Base-by-base conservation (phyloP, 2,797 vertebrate genomes). In the Heteromormyrus szaboi region DNA sequence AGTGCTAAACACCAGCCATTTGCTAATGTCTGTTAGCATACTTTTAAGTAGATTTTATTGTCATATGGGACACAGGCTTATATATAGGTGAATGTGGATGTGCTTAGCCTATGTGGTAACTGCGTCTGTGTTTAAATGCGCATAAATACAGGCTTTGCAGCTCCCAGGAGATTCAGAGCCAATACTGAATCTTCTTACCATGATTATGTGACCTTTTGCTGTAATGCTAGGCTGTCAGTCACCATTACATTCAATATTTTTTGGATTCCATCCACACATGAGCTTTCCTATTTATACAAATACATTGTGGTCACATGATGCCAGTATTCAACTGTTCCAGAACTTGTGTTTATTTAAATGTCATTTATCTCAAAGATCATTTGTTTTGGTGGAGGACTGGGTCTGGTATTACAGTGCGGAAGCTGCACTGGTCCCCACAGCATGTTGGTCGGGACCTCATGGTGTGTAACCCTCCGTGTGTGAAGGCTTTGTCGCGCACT, bases 31-130 rank as follows among this genome's bases (percentile, higher is more conserved):
- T 19, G 72, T 79, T 79, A 41, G 29, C 72, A 41, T 41, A 44
- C 19, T 44, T 44, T 19, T 79, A 79, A 79, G 17, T 79, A 44
- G 37, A 7, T 41, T 79, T n/a, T 79, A 44, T 79, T n/a, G 37
- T 44, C 81, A 50, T 51, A 14, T 29, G 17, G 44, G 37, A 83
- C 19, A 5, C 19, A 9, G 46, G n/a, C 22, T 46, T 79, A 68
- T 62, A 90, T 88, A 53, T 76, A 65, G 48, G 46, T 72, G 87
- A 33, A 62, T 48, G 65, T 79, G 9, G 19, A n/a, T 25, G 22
- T 88, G 33, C 25, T 37, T 83, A 48, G 54, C 41, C 17, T 85
- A 22, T 68, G 85, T 79, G 62, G 85, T 85, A 83, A 51, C 48
- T 46, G 85, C 37, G 83, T 76, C 56, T 37, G 59, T 62, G 54